Base-by-base conservation (phyloP, 2,797 vertebrate species). In the Fistularia tabacaria region DNA sequence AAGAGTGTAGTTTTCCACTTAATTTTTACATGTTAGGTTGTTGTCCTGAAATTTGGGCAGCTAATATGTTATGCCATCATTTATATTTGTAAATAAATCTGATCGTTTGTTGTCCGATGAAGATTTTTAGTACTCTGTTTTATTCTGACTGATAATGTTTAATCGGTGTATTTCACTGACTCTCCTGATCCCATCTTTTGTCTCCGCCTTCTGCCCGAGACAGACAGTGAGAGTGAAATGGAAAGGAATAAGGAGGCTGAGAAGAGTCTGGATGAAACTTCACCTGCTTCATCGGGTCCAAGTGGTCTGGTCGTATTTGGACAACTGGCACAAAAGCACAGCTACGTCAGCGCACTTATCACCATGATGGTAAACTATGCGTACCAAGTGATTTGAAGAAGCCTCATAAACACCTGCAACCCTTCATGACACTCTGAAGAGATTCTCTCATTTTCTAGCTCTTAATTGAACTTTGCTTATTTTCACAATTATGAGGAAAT, bases 311-410 rank as follows among this genome's bases (percentile, higher is more conserved):
- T 72, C n/a, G 52, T 89, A 46, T 76, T 93, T 62, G 88, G 87
- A 8, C 77, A 54, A 36, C 64, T 93, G 50, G 58, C 92, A 64
- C 88, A 91, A 85, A 90, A 87, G 73, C 93, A 94, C 70, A 92
- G 92, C 78, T 94, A 93, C 5, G 63, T 92, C 66, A 88, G 85
- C 1, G 88, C 83, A n/a, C 86, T 92, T 9, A 91, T 92, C 73
- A 81, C 89, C 69, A 91, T 91, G 89, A 92, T 93, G 91, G 92
- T 93, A 88, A 73, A 48, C 47, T 10, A 43, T 52, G 6, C 8
- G 36, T 52, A 40, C 40, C 7, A 40, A 50, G 38, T 50, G 8
- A 50, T 37, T 50, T 13, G 25, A 37, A 38, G 38, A n/a, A 37
- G 36, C 37, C 12, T 50, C 36, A 36, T 36, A 10, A 49, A 49